Percentiles rank a stretch among this genome's conserved stretches.
Evolutionary conservation across 2,797 vertebrate species (phyloP).

Genomic region (Tragelaphus eurycerus): DNA sequence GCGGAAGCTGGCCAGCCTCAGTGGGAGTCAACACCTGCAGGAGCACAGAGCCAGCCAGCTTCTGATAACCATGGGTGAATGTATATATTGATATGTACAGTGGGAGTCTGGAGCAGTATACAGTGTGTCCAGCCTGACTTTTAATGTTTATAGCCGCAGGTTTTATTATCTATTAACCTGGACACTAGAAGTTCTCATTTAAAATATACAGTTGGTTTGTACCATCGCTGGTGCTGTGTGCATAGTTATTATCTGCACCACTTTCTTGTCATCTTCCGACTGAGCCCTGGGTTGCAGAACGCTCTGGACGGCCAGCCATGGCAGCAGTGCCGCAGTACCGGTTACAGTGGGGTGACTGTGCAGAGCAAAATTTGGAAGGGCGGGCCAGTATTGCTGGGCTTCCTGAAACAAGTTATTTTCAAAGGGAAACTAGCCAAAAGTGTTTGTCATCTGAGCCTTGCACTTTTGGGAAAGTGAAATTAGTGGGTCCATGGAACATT

Average conservation of each 20-base stretch:
- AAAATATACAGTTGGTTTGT: not conserved
- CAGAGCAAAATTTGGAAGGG: not conserved
- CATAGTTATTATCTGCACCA: not conserved
- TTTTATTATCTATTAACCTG: not conserved
- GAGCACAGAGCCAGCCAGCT: not conserved
- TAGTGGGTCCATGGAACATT: slow-evolving; percentile 20
- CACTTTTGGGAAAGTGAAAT: slow-evolving; percentile 65
- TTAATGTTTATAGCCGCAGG: not conserved
- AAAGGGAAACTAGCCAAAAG: slow-evolving; percentile 20
- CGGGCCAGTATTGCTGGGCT: not conserved
- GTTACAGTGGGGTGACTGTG: not conserved
- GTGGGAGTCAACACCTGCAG: not conserved
- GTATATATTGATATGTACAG: not conserved
- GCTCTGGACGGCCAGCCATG: not conserved
- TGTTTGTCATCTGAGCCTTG: not conserved
- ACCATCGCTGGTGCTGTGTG: fast-evolving
- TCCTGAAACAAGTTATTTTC: slow-evolving; percentile 51
- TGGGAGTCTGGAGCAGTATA: not conserved
- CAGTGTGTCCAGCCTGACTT: not conserved
- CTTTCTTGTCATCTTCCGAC: not conserved
- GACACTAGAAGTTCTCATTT: not conserved
- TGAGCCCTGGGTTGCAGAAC: not conserved
- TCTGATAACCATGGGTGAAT: not conserved
- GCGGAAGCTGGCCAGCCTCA: not conserved
- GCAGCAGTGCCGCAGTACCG: not conserved